A percentile compares a stretch with the other conserved stretches of the same genome.
These are phyloP conservation scores for Cairina moschata DNA, from an alignment of 2,113 vertebrate species.

Conservation along the genomic window DNA sequence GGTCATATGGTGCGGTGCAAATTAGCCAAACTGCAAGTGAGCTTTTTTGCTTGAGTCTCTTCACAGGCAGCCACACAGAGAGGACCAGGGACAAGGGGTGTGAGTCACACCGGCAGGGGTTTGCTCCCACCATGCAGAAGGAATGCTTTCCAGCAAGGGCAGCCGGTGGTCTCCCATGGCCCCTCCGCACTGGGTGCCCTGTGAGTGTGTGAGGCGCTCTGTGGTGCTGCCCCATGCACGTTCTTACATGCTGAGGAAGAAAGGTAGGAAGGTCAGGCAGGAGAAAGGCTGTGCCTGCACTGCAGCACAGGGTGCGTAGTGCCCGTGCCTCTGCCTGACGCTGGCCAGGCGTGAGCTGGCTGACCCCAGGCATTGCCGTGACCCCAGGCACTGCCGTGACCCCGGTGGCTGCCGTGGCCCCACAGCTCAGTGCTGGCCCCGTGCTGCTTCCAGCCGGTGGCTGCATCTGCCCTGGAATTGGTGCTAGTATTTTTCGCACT, in stretches of 20 bases:
- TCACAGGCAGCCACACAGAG: not conserved
- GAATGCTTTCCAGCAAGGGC: not conserved
- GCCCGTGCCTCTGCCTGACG: too few species aligned
- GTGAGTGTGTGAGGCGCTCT: accelerated
- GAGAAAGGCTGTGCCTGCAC: not conserved
- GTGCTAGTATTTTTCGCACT: accelerated
- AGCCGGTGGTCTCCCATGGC: too few species aligned
- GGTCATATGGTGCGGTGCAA: not conserved
- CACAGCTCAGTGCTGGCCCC: accelerated
- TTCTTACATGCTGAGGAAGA: not conserved
- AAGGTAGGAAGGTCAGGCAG: not conserved
- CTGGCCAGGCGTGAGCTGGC: too few species aligned
- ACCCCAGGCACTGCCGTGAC: too few species aligned
- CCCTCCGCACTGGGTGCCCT: not conserved
- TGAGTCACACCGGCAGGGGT: not conserved
- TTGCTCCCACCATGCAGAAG: not conserved
- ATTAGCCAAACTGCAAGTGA: not conserved
- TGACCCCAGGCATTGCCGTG: too few species aligned
- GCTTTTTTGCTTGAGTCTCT: not conserved
- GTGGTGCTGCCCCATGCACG: not conserved
- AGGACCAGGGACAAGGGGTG: not conserved
- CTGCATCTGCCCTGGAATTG: accelerated
- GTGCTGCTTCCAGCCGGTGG: not conserved
- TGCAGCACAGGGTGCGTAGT: accelerated
- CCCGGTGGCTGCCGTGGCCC: not conserved